Evolutionary conservation across 1,140 invertebrate genomes (phyloP), one percentile per base, ranked within the genome.

Genomic region (Zaprionus ghesquierei): DNA sequence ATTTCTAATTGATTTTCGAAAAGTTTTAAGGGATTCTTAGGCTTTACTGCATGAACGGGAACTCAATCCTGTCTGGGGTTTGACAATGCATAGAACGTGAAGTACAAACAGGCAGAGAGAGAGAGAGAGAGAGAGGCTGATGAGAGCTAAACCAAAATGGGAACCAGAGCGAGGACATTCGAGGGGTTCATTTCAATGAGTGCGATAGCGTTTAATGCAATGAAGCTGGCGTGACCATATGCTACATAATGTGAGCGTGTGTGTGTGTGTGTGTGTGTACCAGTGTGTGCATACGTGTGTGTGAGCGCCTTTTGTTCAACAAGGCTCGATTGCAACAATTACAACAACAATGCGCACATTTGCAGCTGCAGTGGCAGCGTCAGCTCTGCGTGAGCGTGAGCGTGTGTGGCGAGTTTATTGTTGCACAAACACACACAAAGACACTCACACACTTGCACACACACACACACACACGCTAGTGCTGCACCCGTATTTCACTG

Each of bases 261-360:
- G 15, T 38, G 59, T 31, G 46, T 60, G 49, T 54, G 33, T 50
- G 35, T 33, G 44, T 59, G 58, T 51, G 55, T 46, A 46, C 41
- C n/a, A n/a, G 33, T 22, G 29, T 44, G 38, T 55, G 41, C 50
- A 56, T 70, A 38, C 53, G 35, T 41, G 22, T 62, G 22, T 64
- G 44, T 54, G 33, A 27, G 31, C 20, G 51, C 58, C 77, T 70
- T 69, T 87, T 87, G 82, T 87, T 77, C 62, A 54, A 61, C 76
- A 77, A 74, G 62, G 79, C 84, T 87, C 82, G 77, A 87, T 87
- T 81, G 82, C 82, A 79, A 87, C 82, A 87, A 89, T 87, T 87
- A 87, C 84, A 82, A 69, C 75, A 87, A 86, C 79, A 87, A 87
- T 84, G 65, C 78, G 70, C 66, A 63, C 82, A 77, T 75, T 87